A percentile compares a stretch with the other conserved stretches of the same genome.
Evolutionary conservation across 2,113 vertebrate genomes (phyloP).

Genomic region (Jacana jacana): DNA sequence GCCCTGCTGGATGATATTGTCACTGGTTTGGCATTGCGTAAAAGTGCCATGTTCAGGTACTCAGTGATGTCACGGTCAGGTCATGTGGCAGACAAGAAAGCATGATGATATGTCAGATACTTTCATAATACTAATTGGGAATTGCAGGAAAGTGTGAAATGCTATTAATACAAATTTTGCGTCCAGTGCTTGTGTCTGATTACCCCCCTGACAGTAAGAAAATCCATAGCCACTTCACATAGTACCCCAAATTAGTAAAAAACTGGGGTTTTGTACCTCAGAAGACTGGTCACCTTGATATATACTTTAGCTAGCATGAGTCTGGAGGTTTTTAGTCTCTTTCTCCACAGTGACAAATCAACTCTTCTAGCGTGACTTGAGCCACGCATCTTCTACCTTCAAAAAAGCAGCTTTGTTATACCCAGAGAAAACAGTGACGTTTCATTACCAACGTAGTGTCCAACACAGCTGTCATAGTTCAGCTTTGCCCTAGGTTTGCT

Average conservation of each 20-base stretch:
- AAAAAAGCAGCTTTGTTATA: neutral
- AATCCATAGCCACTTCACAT: neutral
- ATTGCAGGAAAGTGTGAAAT: neutral
- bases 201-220: neutral
- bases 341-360: neutral
- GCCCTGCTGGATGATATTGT: neutral
- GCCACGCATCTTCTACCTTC: neutral
- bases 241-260: neutral
- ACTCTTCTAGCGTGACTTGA: neutral
- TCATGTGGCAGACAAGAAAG: neutral
- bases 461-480: neutral
- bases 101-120: neutral
- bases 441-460: neutral
- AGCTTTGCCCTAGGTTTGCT: neutral
- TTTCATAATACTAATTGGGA: neutral
- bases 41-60: neutral
- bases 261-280: neutral
- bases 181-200: neutral
- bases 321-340: neutral
- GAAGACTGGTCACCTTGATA: neutral
- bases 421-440: neutral
- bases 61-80: neutral
- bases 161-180: neutral
- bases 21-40: neutral
- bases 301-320: neutral